Evolutionary conservation across 1,140 invertebrate species (phyloP).

Genomic region (Drosophila busckii): DNA sequence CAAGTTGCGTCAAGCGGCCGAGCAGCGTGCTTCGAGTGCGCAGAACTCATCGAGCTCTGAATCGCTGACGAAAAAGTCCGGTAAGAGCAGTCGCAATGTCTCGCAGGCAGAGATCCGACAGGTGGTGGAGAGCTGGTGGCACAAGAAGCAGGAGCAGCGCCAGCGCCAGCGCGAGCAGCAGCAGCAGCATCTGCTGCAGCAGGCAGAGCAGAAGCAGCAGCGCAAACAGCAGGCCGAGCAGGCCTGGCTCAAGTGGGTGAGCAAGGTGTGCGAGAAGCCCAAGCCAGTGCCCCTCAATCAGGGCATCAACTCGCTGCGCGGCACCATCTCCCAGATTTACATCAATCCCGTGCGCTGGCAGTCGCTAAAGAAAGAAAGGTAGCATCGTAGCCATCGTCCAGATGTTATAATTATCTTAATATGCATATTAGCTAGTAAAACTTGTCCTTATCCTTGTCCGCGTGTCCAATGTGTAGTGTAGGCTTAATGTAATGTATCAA

Average conservation of each 20-base stretch:
- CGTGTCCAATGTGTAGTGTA: too few relatives aligned
- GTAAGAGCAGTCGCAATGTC: too few relatives aligned
- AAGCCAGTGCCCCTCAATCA: slow-evolving; percentile 66
- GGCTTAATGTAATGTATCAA: too few relatives aligned
- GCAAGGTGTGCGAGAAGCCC: slow-evolving; percentile 39
- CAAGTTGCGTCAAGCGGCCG: slow-evolving; percentile 18
- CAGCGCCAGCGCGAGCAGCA: slow-evolving; percentile 23
- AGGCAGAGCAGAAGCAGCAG: slow-evolving; percentile 14
- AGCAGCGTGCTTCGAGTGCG: too few relatives aligned
- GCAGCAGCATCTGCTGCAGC: neutral
- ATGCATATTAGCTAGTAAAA: too few relatives aligned
- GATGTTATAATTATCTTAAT: too few relatives aligned
- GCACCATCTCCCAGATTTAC: slow-evolving; percentile 46
- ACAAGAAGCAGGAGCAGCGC: slow-evolving; percentile 34
- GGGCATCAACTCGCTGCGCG: slow-evolving; percentile 52
- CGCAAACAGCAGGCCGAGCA: slow-evolving; percentile 26
- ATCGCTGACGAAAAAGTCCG: too few relatives aligned
- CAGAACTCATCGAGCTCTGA: too few relatives aligned
- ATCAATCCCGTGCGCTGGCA: slow-evolving; percentile 49
- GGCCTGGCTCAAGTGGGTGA: slow-evolving; percentile 49
- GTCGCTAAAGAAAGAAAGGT: neutral
- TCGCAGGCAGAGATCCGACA: slow-evolving; percentile 32
- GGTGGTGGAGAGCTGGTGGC: slow-evolving; percentile 45
- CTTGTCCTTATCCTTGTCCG: too few relatives aligned
- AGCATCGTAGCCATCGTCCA: too few relatives aligned